Percentiles rank a stretch among this genome's conserved stretches.
These are phyloP conservation scores for Augiades crinisus DNA, from an alignment of 2,888 invertebrate genomes.

Conservation along the genomic window DNA sequence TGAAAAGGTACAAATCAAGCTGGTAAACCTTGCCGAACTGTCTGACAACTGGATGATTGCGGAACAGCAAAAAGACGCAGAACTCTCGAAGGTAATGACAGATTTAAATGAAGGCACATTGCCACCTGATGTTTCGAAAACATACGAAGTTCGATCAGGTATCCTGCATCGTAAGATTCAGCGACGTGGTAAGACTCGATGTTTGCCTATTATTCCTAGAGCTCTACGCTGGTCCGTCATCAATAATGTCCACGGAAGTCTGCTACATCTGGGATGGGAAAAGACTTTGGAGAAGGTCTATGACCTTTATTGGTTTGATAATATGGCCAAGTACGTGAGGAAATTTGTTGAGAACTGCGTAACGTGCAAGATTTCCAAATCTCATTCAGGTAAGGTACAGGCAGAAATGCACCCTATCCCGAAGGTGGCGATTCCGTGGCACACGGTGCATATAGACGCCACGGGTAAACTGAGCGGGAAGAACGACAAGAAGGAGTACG, in stretches of 20 bases:
- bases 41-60: neutral
- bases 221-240: neutral
- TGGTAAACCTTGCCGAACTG: too few relatives aligned
- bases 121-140: neutral
- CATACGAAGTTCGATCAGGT: neutral
- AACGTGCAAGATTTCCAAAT: constrained; percentile 41
- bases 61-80: neutral
- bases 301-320: neutral
- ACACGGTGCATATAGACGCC: too few relatives aligned
- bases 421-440: constrained; percentile 38
- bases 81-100: neutral
- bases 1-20: too few relatives aligned
- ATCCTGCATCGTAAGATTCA: neutral
- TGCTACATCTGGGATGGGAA: neutral
- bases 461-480: too few relatives aligned
- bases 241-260: neutral
- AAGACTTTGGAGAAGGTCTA: neutral
- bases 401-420: constrained; percentile 42
- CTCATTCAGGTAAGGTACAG: constrained; percentile 38
- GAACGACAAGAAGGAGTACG: too few relatives aligned
- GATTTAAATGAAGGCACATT: neutral
- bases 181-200: neutral
- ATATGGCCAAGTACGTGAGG: neutral
- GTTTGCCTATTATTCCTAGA: neutral
- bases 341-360: constrained; percentile 30